Conservation (phyloP, 2,113 vertebrate species). For the Oncorhynchus masou region DNA sequence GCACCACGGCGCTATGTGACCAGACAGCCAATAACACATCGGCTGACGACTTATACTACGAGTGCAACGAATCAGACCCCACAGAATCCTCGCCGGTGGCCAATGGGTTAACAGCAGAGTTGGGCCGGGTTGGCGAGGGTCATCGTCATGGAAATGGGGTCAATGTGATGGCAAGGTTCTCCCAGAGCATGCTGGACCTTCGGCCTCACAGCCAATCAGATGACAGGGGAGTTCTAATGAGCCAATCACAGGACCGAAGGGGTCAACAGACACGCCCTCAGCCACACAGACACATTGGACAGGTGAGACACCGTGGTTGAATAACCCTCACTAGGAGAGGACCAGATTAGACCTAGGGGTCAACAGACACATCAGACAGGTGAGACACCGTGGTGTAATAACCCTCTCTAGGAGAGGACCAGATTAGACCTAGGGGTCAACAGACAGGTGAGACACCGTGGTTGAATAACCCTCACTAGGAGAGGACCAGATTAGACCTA, state of each 20-base stretch:
- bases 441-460: too few relatives aligned
- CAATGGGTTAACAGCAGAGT: slow-evolving; percentile 56
- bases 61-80: slow-evolving; percentile 53
- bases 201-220: slow-evolving; percentile 50
- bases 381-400: too few relatives aligned
- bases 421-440: too few relatives aligned
- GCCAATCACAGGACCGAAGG: slow-evolving; percentile 51
- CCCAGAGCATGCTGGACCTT: slow-evolving; percentile 78
- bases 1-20: slow-evolving; percentile 64
- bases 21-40: slow-evolving; percentile 61
- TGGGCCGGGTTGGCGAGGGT: slow-evolving; percentile 31
- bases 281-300: slow-evolving; percentile 20
- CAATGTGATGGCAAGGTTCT: slow-evolving; percentile 77
- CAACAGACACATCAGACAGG: too few relatives aligned
- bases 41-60: slow-evolving; percentile 77
- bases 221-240: slow-evolving; percentile 44
- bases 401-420: too few relatives aligned
- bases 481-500: too few relatives aligned
- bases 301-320: too few relatives aligned
- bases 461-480: too few relatives aligned
- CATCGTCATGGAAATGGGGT: slow-evolving; percentile 54
- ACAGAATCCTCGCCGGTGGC: slow-evolving; percentile 17
- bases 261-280: slow-evolving; percentile 5
- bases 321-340: too few relatives aligned
- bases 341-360: too few relatives aligned